Percentiles rank a stretch among this genome's conserved stretches.
Evolutionary conservation across 2,113 vertebrate genomes (phyloP).

Genomic region (Monarcha castaneiventris): DNA sequence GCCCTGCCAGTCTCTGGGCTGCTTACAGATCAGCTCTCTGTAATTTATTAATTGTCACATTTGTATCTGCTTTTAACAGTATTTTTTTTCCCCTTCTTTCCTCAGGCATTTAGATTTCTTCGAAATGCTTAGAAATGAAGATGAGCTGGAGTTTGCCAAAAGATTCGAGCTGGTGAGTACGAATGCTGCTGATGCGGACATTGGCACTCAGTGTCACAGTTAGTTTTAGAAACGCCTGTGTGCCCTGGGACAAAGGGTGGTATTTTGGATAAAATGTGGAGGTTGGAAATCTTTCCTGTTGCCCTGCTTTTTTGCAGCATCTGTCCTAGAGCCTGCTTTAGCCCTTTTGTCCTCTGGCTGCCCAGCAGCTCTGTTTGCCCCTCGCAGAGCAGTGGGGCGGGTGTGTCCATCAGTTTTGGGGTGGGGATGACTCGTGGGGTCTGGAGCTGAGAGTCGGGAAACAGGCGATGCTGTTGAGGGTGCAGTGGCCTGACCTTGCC

Average conservation of each 20-base stretch:
- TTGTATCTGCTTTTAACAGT: not conserved
- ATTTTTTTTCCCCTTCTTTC: not conserved
- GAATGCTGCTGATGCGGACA: not conserved
- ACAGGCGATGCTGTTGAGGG: rapidly evolving
- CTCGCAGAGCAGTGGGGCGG: not conserved
- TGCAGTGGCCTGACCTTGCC: not conserved
- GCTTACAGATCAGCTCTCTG: not conserved
- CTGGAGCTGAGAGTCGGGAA: not conserved
- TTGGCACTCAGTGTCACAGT: rapidly evolving
- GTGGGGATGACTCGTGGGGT: not conserved
- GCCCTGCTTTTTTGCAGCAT: not conserved
- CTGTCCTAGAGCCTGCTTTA: not conserved
- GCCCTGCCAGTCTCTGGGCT: not conserved
- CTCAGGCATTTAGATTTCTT: slow-evolving; percentile 97
- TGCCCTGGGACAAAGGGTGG: not conserved
- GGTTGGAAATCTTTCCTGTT: not conserved
- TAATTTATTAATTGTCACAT: not conserved
- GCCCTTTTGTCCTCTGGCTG: not conserved
- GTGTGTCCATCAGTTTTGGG: not conserved
- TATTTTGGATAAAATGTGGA: not conserved
- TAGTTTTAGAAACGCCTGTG: not conserved
- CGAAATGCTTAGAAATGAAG: slow-evolving; percentile 98
- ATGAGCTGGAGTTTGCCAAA: slow-evolving; percentile 94
- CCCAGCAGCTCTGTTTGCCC: not conserved
- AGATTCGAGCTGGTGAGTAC: slow-evolving; percentile 89